Conservation (phyloP, 2,113 vertebrate species). For the Condylura cristata region DNA sequence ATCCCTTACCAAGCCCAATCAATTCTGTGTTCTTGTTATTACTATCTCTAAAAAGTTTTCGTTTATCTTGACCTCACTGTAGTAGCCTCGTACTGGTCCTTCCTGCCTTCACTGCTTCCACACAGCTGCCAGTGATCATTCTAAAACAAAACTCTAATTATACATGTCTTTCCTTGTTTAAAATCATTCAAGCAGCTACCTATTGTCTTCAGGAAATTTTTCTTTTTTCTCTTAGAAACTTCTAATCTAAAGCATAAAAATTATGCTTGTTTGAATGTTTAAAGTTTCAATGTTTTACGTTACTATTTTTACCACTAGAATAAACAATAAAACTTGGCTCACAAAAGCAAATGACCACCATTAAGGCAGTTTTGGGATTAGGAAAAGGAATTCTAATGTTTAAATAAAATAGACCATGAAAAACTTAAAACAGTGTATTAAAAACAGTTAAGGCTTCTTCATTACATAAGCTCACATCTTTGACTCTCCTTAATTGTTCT, state of each 20-base stretch:
- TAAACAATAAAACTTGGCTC: conserved; percentile 9
- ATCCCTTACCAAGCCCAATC: not conserved
- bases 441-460: not conserved
- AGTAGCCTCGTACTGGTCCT: not conserved
- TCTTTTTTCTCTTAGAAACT: not conserved
- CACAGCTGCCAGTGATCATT: not conserved
- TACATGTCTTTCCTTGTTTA: not conserved
- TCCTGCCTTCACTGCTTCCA: not conserved
- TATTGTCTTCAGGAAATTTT: not conserved
- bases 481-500: conserved; percentile 21
- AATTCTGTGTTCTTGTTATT: not conserved
- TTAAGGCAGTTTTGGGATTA: not conserved
- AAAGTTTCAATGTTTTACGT: not conserved
- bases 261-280: conserved; percentile 18
- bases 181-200: conserved; percentile 28
- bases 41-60: not conserved
- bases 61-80: not conserved
- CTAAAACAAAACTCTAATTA: not conserved
- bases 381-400: conserved; percentile 47
- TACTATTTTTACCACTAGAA: conserved; percentile 19
- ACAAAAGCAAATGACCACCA: not conserved
- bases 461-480: not conserved
- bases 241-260: conserved; percentile 5
- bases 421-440: conserved; percentile 23
- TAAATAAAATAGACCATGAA: conserved; percentile 32